These are phyloP conservation scores for Spicauda simplicius DNA, from an alignment of 2,888 invertebrate genomes.

Conservation along the genomic window DNA sequence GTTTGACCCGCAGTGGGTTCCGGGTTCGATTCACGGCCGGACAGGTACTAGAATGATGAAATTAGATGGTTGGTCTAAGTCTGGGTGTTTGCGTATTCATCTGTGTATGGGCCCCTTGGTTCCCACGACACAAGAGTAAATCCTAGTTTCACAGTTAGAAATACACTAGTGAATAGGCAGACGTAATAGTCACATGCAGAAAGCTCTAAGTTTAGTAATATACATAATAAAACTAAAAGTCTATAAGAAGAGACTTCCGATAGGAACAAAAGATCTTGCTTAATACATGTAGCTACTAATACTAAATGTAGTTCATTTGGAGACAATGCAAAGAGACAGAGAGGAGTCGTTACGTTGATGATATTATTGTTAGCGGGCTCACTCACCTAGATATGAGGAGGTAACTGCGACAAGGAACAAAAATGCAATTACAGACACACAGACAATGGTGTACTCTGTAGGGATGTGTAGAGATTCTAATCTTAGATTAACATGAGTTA, in stretches of 20 bases:
- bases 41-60: too few species aligned
- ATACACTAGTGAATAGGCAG: background rate
- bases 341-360: constrained; percentile 28
- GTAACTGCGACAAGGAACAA: constrained; percentile 2
- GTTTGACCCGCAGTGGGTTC: too few species aligned
- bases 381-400: constrained; percentile 14
- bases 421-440: background rate
- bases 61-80: too few species aligned
- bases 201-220: background rate
- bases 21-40: too few species aligned
- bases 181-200: too few species aligned
- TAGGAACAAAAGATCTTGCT: constrained; percentile 10
- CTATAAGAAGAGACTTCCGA: background rate
- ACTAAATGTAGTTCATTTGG: constrained; percentile 35
- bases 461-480: background rate
- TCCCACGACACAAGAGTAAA: too few species aligned
- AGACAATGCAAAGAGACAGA: constrained; percentile 29
- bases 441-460: background rate
- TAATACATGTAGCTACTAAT: constrained; percentile 28
- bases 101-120: too few species aligned
- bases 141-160: background rate
- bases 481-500: background rate
- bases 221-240: background rate
- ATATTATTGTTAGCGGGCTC: constrained; percentile 29
- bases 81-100: too few species aligned